phyloP scores from a whole-genome alignment of 2,888 invertebrate genomes.

The Scelioninae gen. 1 region DNA sequence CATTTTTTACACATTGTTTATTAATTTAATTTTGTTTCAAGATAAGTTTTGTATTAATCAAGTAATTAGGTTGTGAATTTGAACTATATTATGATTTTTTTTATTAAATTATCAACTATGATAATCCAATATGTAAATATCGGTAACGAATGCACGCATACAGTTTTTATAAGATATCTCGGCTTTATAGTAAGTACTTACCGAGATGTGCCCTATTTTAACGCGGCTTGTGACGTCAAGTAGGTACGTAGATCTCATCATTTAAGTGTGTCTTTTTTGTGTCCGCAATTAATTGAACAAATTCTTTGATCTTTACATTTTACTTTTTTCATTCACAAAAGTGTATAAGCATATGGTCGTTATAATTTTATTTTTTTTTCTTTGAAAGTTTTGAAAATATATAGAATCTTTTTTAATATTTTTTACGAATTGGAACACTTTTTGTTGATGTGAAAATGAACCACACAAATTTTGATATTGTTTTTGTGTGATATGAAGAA shows the following conservation, averaged over 20 bases:
- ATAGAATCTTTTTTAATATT: too few relatives aligned
- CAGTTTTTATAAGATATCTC: conserved; percentile 71
- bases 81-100: not conserved
- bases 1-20: conserved; percentile 48
- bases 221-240: conserved; percentile 85
- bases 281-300: conserved; percentile 65
- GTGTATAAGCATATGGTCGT: not conserved
- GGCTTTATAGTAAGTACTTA: conserved; percentile 82
- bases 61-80: too few relatives aligned
- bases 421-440: too few relatives aligned
- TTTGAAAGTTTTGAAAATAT: too few relatives aligned
- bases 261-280: conserved; percentile 66
- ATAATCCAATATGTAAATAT: not conserved
- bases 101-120: not conserved
- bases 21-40: not conserved
- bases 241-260: conserved; percentile 82
- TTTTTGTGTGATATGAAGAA: too few relatives aligned
- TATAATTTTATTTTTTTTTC: too few relatives aligned
- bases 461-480: too few relatives aligned
- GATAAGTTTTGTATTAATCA: not conserved
- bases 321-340: conserved; percentile 9
- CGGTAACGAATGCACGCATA: conserved; percentile 70
- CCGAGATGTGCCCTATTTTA: conserved; percentile 84
- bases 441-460: too few relatives aligned
- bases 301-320: conserved; percentile 14